Conservation (phyloP, 2,113 vertebrate genomes). For the Talpa occidentalis region DNA sequence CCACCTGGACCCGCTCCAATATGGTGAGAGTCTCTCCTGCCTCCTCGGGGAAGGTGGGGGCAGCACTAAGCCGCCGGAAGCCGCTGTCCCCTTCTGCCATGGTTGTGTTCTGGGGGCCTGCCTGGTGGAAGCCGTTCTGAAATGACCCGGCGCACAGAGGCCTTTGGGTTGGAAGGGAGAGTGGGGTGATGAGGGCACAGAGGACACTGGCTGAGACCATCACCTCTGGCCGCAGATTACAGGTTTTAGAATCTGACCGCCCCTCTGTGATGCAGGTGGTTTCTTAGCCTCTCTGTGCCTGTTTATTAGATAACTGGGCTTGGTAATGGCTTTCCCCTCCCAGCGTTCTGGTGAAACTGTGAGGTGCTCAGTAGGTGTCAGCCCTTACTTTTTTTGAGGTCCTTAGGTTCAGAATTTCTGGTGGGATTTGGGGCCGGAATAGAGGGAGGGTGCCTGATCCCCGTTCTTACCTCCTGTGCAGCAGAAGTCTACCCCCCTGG, state of each 20-base stretch:
- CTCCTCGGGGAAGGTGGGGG: neutral
- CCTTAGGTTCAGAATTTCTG: neutral
- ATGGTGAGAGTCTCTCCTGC: slow-evolving; percentile 46
- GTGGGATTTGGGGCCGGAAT: neutral
- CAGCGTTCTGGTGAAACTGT: neutral
- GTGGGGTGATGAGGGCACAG: too few species aligned
- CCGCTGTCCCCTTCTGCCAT: neutral
- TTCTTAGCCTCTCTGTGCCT: neutral
- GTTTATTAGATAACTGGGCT: neutral
- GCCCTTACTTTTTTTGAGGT: neutral
- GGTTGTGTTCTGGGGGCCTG: neutral
- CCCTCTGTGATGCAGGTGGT: neutral
- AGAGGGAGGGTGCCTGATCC: neutral
- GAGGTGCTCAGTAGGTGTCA: neutral
- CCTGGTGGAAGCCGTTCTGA: neutral
- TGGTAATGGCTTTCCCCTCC: neutral
- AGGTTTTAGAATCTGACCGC: neutral
- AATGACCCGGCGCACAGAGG: slow-evolving; percentile 23
- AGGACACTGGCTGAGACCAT: neutral
- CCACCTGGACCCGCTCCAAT: slow-evolving; percentile 57
- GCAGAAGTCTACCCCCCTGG: slow-evolving; percentile 50
- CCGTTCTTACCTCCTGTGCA: neutral
- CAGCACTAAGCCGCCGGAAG: neutral
- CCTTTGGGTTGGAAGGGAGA: neutral
- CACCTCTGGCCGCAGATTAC: neutral